phyloP scores from a whole-genome alignment of 2,113 vertebrate species.

The Anguilla japonica region DNA sequence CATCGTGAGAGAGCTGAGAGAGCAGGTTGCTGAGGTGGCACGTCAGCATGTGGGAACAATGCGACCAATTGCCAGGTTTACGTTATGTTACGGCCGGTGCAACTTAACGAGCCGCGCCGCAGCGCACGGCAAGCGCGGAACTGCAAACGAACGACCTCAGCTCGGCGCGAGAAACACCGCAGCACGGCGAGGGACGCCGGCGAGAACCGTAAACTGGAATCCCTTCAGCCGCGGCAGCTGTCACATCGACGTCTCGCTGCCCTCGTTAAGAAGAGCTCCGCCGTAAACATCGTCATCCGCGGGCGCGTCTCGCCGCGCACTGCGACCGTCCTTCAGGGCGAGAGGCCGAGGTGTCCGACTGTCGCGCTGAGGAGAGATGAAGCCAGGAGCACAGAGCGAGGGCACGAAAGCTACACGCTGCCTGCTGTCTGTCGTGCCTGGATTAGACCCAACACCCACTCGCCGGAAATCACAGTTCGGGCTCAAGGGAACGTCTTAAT shows the following conservation, averaged over 20 bases:
- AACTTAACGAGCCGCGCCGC: neutral
- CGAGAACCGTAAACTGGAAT: neutral
- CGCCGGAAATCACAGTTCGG: neutral
- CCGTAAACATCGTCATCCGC: neutral
- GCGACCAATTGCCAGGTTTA: neutral
- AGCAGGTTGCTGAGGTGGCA: neutral
- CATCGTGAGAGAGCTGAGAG: neutral
- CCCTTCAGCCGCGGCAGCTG: neutral
- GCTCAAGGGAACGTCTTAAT: neutral
- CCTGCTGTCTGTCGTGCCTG: neutral
- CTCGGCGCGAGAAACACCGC: neutral
- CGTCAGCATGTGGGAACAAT: neutral
- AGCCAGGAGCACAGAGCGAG: neutral
- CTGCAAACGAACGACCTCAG: conserved; percentile 32
- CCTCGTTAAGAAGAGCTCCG: neutral
- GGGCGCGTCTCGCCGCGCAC: neutral
- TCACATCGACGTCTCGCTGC: neutral
- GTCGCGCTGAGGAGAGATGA: neutral
- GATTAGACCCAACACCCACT: neutral
- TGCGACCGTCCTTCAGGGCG: neutral
- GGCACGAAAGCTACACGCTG: neutral
- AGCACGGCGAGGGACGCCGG: neutral
- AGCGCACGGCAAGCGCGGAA: conserved; percentile 17
- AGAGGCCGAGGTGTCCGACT: neutral
- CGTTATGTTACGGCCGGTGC: neutral